Base-by-base conservation (phyloP, 1,140 invertebrate species). In the Chymomyza costata region DNA sequence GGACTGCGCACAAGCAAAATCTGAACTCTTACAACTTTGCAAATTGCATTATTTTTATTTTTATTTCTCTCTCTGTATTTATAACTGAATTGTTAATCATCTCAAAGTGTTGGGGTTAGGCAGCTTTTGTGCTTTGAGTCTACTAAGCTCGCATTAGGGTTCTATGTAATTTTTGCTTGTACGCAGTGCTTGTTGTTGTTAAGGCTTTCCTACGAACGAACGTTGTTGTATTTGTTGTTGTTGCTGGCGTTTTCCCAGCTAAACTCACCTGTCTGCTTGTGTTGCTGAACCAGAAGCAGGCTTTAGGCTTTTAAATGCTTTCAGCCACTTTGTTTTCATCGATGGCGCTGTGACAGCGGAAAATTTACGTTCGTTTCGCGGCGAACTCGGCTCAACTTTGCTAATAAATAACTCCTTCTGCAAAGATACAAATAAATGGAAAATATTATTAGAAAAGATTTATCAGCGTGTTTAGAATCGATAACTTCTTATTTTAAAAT, bases 291-390 rank as follows among this genome's bases (percentile, higher is more conserved):
- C 90, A 86, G 86, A 92, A 88, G 87, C 91, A 55, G 87, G 93
- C 90, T 97, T 98, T 54, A 98, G 89, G 84, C 93, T 97, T 87
- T 95, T 94, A 88, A 98, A 96, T 60, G 97, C 97, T 87, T 98
- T 98, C 73, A 98, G 88, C 97, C 97, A 98, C 90, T 98, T 97
- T 83, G 93, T 95, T 88, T 97, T 97, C 90, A 97, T 97, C 74
- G 93, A 94, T 78, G 83, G 94, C 45, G 93, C 92, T 47, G 92
- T 96, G 34, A 93, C 90, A 32, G 93, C 92, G 1, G 94, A 95
- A 86, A 95, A 90, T 89, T 96, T 96, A 34, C 94, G 90, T 86
- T 95, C 94, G 69, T 89, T 84, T 85, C 86, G 88, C 88, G 88
- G 88, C 86, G 88, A 92, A 68, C 83, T 88, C 61, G 86, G 89